Conservation (phyloP, 2,113 vertebrate species). For the Delphinus delphis region DNA sequence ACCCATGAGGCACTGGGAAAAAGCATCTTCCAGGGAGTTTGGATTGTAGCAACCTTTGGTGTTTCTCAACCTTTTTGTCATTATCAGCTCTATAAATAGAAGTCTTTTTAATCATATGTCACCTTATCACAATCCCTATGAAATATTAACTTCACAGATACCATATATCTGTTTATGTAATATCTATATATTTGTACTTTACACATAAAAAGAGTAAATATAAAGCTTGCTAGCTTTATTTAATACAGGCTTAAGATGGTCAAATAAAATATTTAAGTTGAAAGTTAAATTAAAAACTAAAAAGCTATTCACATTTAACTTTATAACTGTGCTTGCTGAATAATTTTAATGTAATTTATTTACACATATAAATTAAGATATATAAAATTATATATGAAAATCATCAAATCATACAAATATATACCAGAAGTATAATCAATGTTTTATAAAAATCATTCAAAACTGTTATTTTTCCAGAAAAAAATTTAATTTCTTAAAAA, state of each 20-base stretch:
- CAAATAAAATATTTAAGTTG: constrained; percentile 33
- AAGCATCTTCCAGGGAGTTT: no score
- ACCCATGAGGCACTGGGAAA: background rate
- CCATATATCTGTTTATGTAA: background rate
- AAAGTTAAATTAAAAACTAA: constrained; percentile 40
- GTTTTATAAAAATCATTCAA: constrained; percentile 9
- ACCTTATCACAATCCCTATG: background rate
- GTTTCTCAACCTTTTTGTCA: background rate
- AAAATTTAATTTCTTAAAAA: background rate
- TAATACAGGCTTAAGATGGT: background rate
- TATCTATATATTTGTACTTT: background rate
- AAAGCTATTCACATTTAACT: constrained; percentile 29
- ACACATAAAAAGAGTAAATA: background rate
- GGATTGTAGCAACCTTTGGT: background rate
- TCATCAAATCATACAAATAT: background rate
- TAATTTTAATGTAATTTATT: background rate
- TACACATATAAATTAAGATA: background rate
- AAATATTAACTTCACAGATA: background rate
- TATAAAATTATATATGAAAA: background rate
- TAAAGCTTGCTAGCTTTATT: background rate
- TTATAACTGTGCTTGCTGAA: background rate
- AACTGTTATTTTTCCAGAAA: background rate
- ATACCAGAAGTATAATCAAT: background rate
- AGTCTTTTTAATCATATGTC: background rate
- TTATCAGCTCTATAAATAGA: background rate